These are phyloP conservation scores for Glyphotaelius pellucidus DNA, from an alignment of 2,888 invertebrate genomes.

Conservation along the genomic window DNA sequence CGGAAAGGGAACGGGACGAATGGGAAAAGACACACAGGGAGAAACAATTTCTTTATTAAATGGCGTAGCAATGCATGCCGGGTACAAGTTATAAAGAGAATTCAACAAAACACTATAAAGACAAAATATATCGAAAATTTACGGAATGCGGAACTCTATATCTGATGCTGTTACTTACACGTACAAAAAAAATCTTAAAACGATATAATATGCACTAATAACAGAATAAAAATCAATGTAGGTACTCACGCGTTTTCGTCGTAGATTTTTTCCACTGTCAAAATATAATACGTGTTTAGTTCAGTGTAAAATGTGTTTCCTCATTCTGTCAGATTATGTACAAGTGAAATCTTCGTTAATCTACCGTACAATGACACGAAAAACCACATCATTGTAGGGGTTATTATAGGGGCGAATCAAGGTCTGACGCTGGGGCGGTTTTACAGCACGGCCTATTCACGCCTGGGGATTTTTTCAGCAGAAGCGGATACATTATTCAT, in stretches of 20 bases:
- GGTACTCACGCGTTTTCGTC: too few relatives aligned
- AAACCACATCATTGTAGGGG: neutral
- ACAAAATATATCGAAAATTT: neutral
- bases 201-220: too few relatives aligned
- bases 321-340: neutral
- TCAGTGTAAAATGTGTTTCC: neutral
- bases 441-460: constrained; percentile 26
- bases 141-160: neutral
- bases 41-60: too few relatives aligned
- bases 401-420: constrained; percentile 23
- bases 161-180: neutral
- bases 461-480: constrained; percentile 34
- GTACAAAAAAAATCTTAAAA: neutral
- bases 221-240: too few relatives aligned
- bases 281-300: neutral
- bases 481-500: constrained; percentile 51
- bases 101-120: neutral
- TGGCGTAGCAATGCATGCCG: too few relatives aligned
- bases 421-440: neutral
- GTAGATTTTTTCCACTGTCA: neutral
- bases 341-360: neutral
- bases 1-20: too few relatives aligned
- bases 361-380: neutral
- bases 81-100: too few relatives aligned
- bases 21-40: too few relatives aligned